These are phyloP conservation scores for Actinopyga echinites DNA, from an alignment of 53 echinoderm and acorn worm genomes.

Conservation along the genomic window DNA sequence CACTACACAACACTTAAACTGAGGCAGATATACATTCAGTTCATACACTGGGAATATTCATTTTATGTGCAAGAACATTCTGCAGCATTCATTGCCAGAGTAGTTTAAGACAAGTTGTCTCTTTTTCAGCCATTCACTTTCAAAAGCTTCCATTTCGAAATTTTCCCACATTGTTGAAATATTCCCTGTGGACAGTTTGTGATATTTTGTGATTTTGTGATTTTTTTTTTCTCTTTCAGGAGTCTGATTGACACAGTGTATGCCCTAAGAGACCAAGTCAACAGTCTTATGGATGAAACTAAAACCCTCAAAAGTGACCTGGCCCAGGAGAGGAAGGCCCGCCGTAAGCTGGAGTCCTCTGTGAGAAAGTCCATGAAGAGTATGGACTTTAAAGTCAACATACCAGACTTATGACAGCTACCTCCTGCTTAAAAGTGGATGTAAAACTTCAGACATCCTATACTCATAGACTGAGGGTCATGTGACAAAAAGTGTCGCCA, in stretches of 20 bases:
- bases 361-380: constrained; percentile 93
- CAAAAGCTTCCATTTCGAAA: no score
- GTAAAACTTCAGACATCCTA: not conserved
- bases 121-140: not conserved
- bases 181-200: no score
- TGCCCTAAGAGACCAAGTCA: constrained; percentile 96
- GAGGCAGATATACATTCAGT: no score
- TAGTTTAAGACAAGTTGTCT: not conserved
- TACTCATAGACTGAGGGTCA: not conserved
- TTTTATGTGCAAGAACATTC: no score
- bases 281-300: constrained; percentile 92
- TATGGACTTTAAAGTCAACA: constrained; percentile 67
- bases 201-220: not conserved
- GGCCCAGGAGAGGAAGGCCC: constrained; percentile 83
- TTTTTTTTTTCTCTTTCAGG: constrained; percentile 44
- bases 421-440: not conserved
- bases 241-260: constrained; percentile 99
- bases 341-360: constrained; percentile 84
- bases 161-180: no score
- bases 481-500: not conserved
- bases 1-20: no score
- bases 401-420: constrained; percentile 76
- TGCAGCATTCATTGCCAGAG: not conserved
- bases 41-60: no score
- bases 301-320: constrained; percentile 84